Conservation (phyloP, 1,140 invertebrate genomes). For the Nixonia krombeini region DNA sequence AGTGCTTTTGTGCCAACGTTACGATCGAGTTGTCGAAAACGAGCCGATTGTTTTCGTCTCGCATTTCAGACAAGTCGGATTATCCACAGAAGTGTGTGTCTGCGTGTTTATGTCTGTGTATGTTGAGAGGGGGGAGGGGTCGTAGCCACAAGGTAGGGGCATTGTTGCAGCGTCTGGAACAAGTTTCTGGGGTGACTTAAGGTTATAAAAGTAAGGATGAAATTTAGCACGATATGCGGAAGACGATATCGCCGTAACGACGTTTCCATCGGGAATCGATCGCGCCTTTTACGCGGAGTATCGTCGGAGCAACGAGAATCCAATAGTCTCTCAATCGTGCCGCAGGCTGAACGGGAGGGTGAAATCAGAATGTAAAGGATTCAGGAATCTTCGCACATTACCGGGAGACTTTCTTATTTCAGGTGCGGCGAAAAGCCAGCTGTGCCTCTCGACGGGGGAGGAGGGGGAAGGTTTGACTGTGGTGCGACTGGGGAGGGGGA, state of each 20-base stretch:
- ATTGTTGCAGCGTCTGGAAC: not conserved
- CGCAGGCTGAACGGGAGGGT: conserved; percentile 1
- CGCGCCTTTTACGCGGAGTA: conserved; percentile 17
- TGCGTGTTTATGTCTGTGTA: too few relatives aligned
- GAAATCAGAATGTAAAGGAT: conserved; percentile 42
- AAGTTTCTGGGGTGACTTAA: not conserved
- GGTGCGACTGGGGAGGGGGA: conserved; percentile 9
- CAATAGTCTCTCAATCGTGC: conserved; percentile 18
- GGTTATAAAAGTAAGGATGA: not conserved
- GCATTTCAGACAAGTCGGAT: too few relatives aligned
- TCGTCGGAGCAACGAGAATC: conserved; percentile 28
- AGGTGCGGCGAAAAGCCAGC: conserved; percentile 35
- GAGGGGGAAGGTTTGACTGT: too few relatives aligned
- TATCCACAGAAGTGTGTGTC: too few relatives aligned
- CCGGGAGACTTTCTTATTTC: conserved; percentile 41
- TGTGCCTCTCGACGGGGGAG: conserved; percentile 12
- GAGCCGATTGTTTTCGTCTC: too few relatives aligned
- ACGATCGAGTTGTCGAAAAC: too few relatives aligned
- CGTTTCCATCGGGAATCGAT: conserved; percentile 32
- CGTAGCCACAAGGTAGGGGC: too few relatives aligned
- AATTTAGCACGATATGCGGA: conserved; percentile 1
- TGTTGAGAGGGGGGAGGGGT: too few relatives aligned
- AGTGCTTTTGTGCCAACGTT: too few relatives aligned
- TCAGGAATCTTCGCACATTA: conserved; percentile 31
- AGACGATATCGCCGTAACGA: conserved; percentile 21